Percentiles rank a stretch among this genome's conserved stretches.
These are phyloP conservation scores for Porites evermanni DNA, from an alignment of 92 coral and sea anemone species.

Conservation along the genomic window DNA sequence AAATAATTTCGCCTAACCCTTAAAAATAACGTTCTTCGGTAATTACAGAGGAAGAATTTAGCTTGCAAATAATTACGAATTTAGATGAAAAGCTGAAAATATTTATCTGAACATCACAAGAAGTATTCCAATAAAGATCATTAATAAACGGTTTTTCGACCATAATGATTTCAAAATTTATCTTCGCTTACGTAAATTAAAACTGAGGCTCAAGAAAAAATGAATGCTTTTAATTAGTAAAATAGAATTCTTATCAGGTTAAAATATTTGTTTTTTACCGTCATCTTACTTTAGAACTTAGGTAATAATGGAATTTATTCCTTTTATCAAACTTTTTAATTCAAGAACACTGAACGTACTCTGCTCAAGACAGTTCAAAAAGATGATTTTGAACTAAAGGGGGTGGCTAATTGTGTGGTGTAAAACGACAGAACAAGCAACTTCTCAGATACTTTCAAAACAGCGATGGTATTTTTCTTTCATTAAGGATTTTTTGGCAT, in stretches of 20 bases:
- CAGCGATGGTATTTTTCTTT: not conserved
- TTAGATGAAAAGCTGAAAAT: too few relatives aligned
- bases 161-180: not conserved
- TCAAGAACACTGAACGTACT: not conserved
- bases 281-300: not conserved
- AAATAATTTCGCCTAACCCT: not conserved
- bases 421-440: not conserved
- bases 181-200: not conserved
- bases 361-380: not conserved
- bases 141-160: not conserved
- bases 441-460: too few relatives aligned
- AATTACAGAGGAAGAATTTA: not conserved
- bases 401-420: not conserved
- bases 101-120: not conserved
- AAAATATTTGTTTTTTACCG: not conserved
- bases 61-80: too few relatives aligned
- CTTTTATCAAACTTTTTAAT: not conserved
- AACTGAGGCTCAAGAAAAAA: not conserved
- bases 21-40: not conserved
- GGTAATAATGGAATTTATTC: not conserved
- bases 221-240: not conserved
- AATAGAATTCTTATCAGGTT: slow-evolving; percentile 1
- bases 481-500: not conserved
- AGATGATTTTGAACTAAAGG: not conserved
- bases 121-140: not conserved